phyloP scores from a whole-genome alignment of 2,113 vertebrate genomes.

The Saimiri boliviensis region DNA sequence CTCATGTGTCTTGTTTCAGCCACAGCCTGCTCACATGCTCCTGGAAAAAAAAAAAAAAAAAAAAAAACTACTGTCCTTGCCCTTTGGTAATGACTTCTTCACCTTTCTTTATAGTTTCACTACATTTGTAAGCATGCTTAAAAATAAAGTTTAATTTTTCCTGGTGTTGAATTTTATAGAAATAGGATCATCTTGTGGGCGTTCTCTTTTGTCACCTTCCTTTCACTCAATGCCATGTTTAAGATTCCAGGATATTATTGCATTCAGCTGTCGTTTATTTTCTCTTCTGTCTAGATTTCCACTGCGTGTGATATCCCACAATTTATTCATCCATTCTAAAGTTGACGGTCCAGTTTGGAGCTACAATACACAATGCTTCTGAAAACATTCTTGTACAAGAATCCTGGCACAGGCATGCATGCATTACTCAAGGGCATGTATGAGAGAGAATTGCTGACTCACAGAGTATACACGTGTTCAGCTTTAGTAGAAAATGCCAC shows the following conservation, averaged over 20 bases:
- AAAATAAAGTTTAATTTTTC: not conserved
- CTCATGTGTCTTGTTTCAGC: not conserved
- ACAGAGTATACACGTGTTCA: not conserved
- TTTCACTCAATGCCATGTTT: not conserved
- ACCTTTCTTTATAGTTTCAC: not conserved
- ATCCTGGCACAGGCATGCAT: rapidly evolving
- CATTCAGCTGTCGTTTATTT: not conserved
- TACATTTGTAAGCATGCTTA: not conserved
- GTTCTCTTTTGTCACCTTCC: not conserved
- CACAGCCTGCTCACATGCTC: not conserved
- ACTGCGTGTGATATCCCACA: no score
- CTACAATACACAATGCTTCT: not conserved
- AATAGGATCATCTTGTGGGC: not conserved
- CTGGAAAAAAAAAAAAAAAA: not conserved
- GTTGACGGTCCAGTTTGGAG: not conserved
- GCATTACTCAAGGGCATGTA: not conserved
- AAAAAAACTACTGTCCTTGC: not conserved
- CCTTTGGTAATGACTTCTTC: not conserved
- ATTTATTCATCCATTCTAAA: not conserved
- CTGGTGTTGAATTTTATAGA: not conserved
- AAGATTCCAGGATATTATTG: not conserved
- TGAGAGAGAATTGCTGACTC: not conserved
- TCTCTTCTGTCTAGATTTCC: not conserved
- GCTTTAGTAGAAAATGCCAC: not conserved
- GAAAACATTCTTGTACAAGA: not conserved